A percentile compares a stretch with the other conserved stretches of the same genome.
These are phyloP conservation scores for Drosophila rhopaloa DNA, from an alignment of 1,140 invertebrate genomes.

Conservation along the genomic window DNA sequence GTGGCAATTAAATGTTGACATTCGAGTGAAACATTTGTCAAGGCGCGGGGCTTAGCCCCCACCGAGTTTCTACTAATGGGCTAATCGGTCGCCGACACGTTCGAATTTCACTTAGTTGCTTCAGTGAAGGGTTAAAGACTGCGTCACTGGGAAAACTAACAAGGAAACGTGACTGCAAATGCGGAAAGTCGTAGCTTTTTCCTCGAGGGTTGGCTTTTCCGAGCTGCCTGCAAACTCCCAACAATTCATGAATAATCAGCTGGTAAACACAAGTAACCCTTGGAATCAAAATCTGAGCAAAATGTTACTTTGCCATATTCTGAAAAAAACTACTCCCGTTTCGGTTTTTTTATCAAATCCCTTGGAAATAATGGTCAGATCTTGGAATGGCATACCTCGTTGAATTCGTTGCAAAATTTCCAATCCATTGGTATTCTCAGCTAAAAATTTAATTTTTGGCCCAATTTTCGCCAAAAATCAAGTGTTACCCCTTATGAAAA, in stretches of 20 bases:
- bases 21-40: slow-evolving; percentile 42
- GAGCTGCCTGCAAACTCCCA: slow-evolving; percentile 20
- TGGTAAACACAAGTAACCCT: not conserved
- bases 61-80: slow-evolving; percentile 10
- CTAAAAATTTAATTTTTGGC: no score
- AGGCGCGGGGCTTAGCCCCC: slow-evolving; percentile 3
- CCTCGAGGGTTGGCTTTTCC: slow-evolving; percentile 19
- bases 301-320: no score
- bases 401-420: no score
- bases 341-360: no score
- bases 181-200: not conserved
- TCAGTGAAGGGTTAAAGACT: slow-evolving; percentile 26
- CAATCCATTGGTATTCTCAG: no score
- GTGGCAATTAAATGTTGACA: slow-evolving; percentile 67
- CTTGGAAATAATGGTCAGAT: no score
- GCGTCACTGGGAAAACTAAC: not conserved
- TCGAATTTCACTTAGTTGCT: slow-evolving; percentile 80
- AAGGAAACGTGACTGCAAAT: slow-evolving; percentile 16
- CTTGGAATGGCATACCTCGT: no score
- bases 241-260: slow-evolving; percentile 17
- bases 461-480: no score
- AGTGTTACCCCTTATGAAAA: no score
- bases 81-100: slow-evolving; percentile 57
- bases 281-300: no score
- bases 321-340: no score